phyloP scores from a whole-genome alignment of 2,888 invertebrate species.

The Crepidodera aurea region DNA sequence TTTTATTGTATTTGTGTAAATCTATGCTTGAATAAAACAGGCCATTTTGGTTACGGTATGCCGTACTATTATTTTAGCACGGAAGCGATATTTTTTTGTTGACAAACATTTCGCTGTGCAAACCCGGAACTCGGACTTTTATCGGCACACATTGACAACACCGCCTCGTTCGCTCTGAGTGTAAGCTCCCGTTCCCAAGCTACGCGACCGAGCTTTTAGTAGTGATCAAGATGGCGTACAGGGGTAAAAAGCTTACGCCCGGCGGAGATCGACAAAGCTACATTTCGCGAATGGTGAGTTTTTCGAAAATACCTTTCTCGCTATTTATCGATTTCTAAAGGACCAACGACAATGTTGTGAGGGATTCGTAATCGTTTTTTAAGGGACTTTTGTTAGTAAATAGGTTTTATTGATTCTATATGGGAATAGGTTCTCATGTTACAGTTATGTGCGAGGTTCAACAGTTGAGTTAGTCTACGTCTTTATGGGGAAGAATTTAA shows the following conservation, averaged over 20 bases:
- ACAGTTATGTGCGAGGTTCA: constrained; percentile 16
- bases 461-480: constrained; percentile 13
- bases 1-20: too few species aligned
- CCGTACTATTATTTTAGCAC: too few species aligned
- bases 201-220: constrained; percentile 47
- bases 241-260: constrained; percentile 50
- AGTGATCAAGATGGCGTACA: constrained; percentile 55
- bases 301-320: constrained; percentile 22
- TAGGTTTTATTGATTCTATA: constrained; percentile 26
- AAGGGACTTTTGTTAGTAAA: not conserved
- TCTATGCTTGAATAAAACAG: too few species aligned
- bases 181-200: constrained; percentile 27
- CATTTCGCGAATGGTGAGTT: constrained; percentile 56
- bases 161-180: not conserved
- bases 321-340: not conserved
- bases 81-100: too few species aligned
- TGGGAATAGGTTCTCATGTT: constrained; percentile 4
- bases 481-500: not conserved
- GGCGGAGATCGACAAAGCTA: constrained; percentile 51
- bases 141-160: not conserved
- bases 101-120: too few species aligned
- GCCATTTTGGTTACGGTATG: too few species aligned
- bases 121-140: not conserved
- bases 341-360: not conserved
- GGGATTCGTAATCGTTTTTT: not conserved